Base-by-base conservation (phyloP, 1,140 invertebrate genomes). In the Maconellicoccus hirsutus region DNA sequence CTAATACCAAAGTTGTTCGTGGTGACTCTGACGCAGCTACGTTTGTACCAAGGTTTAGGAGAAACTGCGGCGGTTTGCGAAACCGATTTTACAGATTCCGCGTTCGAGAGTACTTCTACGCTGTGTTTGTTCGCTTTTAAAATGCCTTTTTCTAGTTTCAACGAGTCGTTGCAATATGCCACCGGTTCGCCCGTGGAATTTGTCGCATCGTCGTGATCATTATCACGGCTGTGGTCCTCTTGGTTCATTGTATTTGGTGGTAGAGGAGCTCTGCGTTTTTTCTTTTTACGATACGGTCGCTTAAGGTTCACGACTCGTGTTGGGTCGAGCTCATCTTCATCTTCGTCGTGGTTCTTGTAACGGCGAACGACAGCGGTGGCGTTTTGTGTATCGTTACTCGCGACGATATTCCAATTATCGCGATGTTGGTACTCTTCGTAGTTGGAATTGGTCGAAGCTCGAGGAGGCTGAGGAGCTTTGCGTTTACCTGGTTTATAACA, bases 401-500 rank as follows among this genome's bases (percentile, higher is more conserved):
- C 12, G 12, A 33, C 29, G 3, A 6, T 33, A 33, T 12, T 33
- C 29, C 12, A 3, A 12, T 33, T 33, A 33, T 33, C 29, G n/a
- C n/a, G 29, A 12, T 33, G 29, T 12, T 33, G 29, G 12, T 3
- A 33, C n/a, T 33, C 29, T 3, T 33, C 12, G 12, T 12, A 3
- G 29, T 33, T 33, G 29, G 12, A 12, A 33, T 33, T 3, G 12
- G 3, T 33, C 3, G 16, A 14, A 3, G 3, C 12, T 8, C n/a
- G 22, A 27, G 89, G 89, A 12, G 89, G 88, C 73, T 83, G 83
- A 0, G 88, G 88, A 1, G 89, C 89, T 75, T 83, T 84, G 39
- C 89, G 79, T 76, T 91, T 91, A 14, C 88, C 88, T 73, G 87
- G 88, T 0, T 90, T 87, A 78, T 90, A 86, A 2, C 77, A 80